phyloP scores from a whole-genome alignment of 1,140 invertebrate species.

The Patella vulgata region DNA sequence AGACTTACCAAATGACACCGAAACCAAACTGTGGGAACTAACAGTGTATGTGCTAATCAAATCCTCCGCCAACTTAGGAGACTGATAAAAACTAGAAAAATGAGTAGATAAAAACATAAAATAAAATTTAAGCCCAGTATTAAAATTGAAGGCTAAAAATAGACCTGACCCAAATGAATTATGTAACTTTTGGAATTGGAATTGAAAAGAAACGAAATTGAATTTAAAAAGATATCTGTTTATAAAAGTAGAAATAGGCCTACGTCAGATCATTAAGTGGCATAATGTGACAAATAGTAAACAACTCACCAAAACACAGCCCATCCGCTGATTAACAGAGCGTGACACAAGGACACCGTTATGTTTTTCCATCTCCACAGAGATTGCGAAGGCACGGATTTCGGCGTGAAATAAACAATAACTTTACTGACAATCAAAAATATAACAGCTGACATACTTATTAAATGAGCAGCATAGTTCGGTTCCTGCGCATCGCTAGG shows the following conservation, averaged over 20 bases:
- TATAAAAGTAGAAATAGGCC: no score
- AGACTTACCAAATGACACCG: constrained; percentile 52
- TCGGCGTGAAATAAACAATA: constrained; percentile 12
- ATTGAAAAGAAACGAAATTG: no score
- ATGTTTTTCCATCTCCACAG: constrained; percentile 69
- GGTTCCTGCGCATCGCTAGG: constrained; percentile 24
- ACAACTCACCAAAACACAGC: constrained; percentile 56
- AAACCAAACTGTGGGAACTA: constrained; percentile 35
- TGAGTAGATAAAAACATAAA: constrained; percentile 7
- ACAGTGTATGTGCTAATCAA: constrained; percentile 41
- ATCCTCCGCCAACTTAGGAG: constrained; percentile 50
- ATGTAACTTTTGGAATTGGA: no score
- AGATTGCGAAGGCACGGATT: constrained; percentile 14
- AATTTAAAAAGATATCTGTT: no score
- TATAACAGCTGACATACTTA: constrained; percentile 29
- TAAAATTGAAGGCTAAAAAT: no score
- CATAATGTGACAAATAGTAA: no score
- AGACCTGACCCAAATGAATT: no score
- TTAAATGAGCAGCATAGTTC: constrained; percentile 21
- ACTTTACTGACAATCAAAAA: constrained; percentile 29
- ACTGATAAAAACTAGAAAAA: constrained; percentile 43
- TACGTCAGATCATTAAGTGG: no score
- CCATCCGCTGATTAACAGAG: constrained; percentile 64
- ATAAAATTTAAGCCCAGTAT: neutral
- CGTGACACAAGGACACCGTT: constrained; percentile 66